phyloP scores from a whole-genome alignment of 2,797 vertebrate species.

The Rhynchonycteris naso region DNA sequence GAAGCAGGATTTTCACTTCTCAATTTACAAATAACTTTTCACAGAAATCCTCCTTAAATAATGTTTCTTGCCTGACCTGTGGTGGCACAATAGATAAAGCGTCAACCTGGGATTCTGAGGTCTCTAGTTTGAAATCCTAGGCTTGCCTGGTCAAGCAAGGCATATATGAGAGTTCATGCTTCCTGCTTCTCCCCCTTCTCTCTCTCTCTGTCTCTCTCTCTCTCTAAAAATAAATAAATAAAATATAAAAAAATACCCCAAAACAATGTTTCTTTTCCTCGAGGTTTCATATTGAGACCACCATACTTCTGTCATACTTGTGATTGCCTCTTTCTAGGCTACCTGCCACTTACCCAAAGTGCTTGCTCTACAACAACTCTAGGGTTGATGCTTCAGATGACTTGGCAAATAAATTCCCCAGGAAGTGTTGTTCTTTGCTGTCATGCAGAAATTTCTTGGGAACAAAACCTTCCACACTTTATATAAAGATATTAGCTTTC shows the following conservation, averaged over 20 bases:
- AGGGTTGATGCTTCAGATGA: not conserved
- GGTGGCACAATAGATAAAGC: too few relatives aligned
- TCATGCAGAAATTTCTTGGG: not conserved
- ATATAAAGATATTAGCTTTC: not conserved
- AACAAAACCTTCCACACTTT: not conserved
- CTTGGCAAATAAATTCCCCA: not conserved
- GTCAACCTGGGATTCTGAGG: too few relatives aligned
- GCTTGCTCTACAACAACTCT: not conserved
- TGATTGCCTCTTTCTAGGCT: not conserved
- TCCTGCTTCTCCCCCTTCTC: too few relatives aligned
- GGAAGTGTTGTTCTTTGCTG: not conserved
- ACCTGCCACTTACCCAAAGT: too few relatives aligned
- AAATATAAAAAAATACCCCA: too few relatives aligned
- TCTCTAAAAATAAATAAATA: too few relatives aligned
- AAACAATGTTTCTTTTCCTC: not conserved
- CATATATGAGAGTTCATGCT: too few relatives aligned
- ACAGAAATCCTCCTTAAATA: not conserved
- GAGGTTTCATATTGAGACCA: not conserved
- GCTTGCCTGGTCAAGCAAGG: too few relatives aligned
- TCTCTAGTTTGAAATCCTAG: too few relatives aligned
- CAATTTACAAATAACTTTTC: not conserved
- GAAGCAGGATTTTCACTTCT: not conserved
- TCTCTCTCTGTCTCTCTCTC: too few relatives aligned
- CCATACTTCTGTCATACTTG: too few relatives aligned
- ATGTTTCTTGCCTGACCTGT: not conserved